Evolutionary conservation across 2,888 invertebrate species (phyloP).

Genomic region (Altica lythri): DNA sequence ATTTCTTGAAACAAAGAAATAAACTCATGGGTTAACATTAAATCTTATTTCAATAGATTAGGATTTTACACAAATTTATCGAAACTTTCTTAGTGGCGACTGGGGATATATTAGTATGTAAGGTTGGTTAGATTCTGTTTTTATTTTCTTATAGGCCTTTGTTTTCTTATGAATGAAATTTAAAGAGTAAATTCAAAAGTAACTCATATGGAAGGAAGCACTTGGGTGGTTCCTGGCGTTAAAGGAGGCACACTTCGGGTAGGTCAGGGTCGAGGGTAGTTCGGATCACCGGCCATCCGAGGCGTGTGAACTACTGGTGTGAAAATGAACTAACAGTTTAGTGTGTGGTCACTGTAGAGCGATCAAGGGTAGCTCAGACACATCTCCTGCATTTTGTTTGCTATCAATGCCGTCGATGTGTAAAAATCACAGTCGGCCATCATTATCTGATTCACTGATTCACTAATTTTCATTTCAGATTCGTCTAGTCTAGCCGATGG

Average conservation of each 20-base stretch:
- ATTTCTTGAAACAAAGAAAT: no score
- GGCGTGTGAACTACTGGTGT: conserved; percentile 50
- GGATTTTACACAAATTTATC: no score
- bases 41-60: no score
- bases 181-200: conserved; percentile 15
- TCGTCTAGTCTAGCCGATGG: conserved; percentile 28
- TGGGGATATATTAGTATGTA: no score
- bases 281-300: conserved; percentile 59
- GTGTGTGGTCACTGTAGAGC: conserved; percentile 56
- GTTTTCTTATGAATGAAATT: conserved; percentile 6
- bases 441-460: conserved; percentile 49
- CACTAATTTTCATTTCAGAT: conserved; percentile 46
- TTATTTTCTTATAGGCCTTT: no score
- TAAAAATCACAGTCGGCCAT: conserved; percentile 45
- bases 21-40: no score
- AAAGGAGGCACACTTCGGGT: conserved; percentile 50
- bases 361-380: conserved; percentile 49
- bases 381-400: conserved; percentile 32
- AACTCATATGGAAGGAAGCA: conserved; percentile 48
- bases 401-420: conserved; percentile 52
- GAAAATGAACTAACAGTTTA: conserved; percentile 55
- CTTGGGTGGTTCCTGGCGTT: conserved; percentile 55
- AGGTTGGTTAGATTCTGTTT: no score
- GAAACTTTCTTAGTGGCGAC: no score
- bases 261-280: conserved; percentile 58